Conservation (phyloP, 2,113 vertebrate genomes). For the Eubucco bourcierii region DNA sequence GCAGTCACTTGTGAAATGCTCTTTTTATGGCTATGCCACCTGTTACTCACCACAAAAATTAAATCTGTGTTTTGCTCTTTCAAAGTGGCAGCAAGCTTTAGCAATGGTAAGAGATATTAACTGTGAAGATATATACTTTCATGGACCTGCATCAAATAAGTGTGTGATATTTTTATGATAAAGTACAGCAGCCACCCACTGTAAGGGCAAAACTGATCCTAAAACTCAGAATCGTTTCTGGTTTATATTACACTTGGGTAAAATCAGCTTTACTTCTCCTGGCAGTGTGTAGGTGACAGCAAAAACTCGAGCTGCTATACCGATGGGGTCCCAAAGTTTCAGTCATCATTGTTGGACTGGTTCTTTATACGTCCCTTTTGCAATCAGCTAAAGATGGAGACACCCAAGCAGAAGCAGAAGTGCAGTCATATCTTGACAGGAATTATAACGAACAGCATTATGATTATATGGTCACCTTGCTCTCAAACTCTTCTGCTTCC, state of each 20-base stretch:
- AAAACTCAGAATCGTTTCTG: background rate
- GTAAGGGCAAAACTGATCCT: background rate
- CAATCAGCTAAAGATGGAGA: background rate
- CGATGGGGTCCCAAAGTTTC: background rate
- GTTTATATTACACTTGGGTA: background rate
- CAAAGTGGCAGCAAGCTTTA: background rate
- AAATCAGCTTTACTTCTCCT: background rate
- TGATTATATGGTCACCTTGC: slow-evolving; percentile 76
- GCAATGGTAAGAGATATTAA: background rate
- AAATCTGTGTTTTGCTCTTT: background rate
- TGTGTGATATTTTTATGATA: background rate
- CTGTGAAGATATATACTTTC: background rate
- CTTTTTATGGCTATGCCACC: slow-evolving; percentile 38
- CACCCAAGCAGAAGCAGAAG: background rate
- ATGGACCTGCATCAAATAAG: background rate
- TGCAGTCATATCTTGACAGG: background rate
- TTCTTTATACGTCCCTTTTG: rapidly evolving
- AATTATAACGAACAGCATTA: background rate
- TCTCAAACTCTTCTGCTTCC: slow-evolving; percentile 86
- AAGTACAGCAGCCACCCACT: background rate
- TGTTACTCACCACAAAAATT: slow-evolving; percentile 15
- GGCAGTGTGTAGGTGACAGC: background rate
- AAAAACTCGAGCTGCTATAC: background rate
- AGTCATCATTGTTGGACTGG: background rate
- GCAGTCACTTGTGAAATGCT: slow-evolving; percentile 1